phyloP scores from a whole-genome alignment of 2,113 vertebrate genomes.

The Hippopotamus amphibius region DNA sequence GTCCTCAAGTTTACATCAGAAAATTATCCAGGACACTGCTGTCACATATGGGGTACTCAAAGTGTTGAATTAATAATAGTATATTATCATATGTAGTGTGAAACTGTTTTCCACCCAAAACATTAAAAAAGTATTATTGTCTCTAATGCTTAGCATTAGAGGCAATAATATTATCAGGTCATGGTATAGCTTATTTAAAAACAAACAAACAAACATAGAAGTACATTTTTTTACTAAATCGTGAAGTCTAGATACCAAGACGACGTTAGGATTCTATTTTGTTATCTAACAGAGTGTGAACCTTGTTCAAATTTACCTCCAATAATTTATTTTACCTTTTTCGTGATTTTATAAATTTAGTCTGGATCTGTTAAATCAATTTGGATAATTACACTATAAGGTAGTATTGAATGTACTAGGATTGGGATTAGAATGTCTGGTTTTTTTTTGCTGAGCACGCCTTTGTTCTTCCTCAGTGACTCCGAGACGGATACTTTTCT shows the following conservation, averaged over 20 bases:
- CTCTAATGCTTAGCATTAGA: neutral
- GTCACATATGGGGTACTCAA: neutral
- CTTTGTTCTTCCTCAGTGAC: neutral
- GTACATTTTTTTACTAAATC: neutral
- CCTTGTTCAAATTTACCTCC: neutral
- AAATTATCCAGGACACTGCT: neutral
- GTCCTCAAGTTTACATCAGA: neutral
- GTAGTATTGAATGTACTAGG: neutral
- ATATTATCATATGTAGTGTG: neutral
- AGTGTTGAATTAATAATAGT: neutral
- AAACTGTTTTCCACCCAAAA: neutral
- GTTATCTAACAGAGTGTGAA: neutral
- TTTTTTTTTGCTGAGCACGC: neutral
- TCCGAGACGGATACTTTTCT: neutral
- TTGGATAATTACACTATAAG: neutral
- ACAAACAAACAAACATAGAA: neutral
- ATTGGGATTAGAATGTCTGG: neutral
- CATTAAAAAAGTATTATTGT: neutral
- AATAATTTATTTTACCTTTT: neutral
- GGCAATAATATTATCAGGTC: neutral
- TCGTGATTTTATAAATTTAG: neutral
- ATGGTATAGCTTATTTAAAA: neutral
- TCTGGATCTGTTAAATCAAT: neutral
- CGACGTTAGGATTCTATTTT: neutral
- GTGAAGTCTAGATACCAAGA: neutral